These are phyloP conservation scores for Sciurus carolinensis DNA, from an alignment of 2,797 vertebrate species.

Conservation along the genomic window DNA sequence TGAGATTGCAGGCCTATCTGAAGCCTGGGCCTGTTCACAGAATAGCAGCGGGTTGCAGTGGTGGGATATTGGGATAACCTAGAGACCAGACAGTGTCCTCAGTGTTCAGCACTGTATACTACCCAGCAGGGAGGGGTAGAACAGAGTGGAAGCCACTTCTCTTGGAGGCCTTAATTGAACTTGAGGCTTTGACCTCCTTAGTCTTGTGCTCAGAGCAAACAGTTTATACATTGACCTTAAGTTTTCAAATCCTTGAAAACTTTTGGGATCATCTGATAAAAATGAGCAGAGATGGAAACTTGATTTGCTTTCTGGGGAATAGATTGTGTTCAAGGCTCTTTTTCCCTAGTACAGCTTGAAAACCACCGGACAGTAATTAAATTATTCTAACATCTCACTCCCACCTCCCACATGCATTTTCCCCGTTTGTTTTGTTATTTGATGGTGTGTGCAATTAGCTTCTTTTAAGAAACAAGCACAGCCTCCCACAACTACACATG, in stretches of 20 bases:
- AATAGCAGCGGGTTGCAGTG: background rate
- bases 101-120: background rate
- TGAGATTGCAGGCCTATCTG: background rate
- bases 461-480: constrained; percentile 75
- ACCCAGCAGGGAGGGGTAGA: background rate
- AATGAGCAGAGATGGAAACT: constrained; percentile 70
- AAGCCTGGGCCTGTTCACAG: background rate
- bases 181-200: background rate
- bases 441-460: constrained; percentile 74
- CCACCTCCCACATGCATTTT: constrained; percentile 75
- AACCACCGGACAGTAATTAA: constrained; percentile 81
- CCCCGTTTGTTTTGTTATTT: constrained; percentile 81
- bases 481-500: constrained; percentile 65
- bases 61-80: background rate
- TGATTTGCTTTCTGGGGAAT: constrained; percentile 63
- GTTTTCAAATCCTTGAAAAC: constrained; percentile 78
- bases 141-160: background rate
- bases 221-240: constrained; percentile 64
- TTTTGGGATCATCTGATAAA: constrained; percentile 76
- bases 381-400: constrained; percentile 71
- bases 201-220: constrained; percentile 34
- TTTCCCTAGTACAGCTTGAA: constrained; percentile 63
- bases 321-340: constrained; percentile 70
- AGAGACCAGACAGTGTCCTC: background rate
- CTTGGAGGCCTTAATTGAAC: background rate